phyloP scores from a whole-genome alignment of 2,888 invertebrate genomes.

The Callosobruchus maculatus region DNA sequence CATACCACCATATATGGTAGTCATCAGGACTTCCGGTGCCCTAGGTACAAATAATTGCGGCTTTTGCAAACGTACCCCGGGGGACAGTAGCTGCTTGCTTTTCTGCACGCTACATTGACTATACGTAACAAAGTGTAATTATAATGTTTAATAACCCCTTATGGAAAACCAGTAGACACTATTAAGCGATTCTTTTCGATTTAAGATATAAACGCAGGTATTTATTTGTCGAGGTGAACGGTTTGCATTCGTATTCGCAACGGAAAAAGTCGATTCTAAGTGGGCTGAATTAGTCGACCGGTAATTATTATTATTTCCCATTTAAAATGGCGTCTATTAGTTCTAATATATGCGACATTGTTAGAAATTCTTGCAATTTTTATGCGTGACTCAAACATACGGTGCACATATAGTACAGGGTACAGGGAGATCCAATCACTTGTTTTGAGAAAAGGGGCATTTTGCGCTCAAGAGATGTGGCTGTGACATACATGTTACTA shows the following conservation, averaged over 20 bases:
- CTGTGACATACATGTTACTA: too few relatives aligned
- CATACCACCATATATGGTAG: background rate
- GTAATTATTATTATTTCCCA: background rate
- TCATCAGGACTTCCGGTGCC: background rate
- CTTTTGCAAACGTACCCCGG: background rate
- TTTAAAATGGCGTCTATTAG: background rate
- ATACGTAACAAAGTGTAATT: constrained; percentile 10
- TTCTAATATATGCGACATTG: background rate
- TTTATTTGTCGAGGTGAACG: background rate
- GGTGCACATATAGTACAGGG: too few relatives aligned
- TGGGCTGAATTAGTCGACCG: background rate
- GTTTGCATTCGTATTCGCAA: background rate
- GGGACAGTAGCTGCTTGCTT: background rate
- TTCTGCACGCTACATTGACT: constrained; percentile 12
- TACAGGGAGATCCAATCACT: too few relatives aligned
- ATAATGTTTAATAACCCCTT: constrained; percentile 12
- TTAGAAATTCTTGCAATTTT: background rate
- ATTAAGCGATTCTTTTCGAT: background rate
- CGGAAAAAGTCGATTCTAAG: background rate
- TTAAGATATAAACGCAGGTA: background rate
- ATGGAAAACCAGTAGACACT: background rate
- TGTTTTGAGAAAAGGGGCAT: too few relatives aligned
- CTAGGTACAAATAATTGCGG: background rate
- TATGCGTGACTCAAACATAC: background rate
- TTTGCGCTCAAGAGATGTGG: too few relatives aligned